Percentiles rank a stretch among this genome's conserved stretches.
These are phyloP conservation scores for Coracopsis vasa DNA, from an alignment of 2,113 vertebrate genomes.

Conservation along the genomic window DNA sequence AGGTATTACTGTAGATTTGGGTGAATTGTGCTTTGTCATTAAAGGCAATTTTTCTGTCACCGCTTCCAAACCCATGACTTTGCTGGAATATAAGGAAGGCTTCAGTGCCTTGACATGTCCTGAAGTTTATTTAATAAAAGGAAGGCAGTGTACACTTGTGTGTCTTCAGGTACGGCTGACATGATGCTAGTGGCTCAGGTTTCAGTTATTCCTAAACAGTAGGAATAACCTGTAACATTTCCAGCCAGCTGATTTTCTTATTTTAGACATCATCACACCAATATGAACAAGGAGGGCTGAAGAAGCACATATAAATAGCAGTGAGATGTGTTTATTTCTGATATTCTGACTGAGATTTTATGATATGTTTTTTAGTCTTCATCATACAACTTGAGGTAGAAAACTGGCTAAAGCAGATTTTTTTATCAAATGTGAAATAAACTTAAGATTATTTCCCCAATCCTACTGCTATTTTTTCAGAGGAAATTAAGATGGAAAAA, in stretches of 20 bases:
- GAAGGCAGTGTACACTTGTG: fast-evolving
- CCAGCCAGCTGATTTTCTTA: background rate
- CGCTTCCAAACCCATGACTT: background rate
- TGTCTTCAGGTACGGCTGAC: background rate
- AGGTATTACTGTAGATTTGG: background rate
- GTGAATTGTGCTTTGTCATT: background rate
- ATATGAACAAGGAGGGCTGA: background rate
- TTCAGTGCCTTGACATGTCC: background rate
- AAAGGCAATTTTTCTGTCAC: background rate
- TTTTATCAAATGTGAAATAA: background rate
- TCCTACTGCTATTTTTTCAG: background rate
- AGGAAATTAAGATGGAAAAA: background rate
- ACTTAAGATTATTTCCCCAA: background rate
- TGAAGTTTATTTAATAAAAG: background rate
- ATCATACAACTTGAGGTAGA: background rate
- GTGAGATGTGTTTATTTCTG: background rate
- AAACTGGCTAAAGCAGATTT: background rate
- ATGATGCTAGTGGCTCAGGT: background rate
- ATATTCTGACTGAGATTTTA: background rate
- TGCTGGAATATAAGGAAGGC: background rate
- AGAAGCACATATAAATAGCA: background rate
- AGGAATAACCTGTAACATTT: background rate
- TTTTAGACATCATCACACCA: background rate
- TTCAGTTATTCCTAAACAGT: background rate
- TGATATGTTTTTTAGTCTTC: background rate